Evolutionary conservation across 2,113 vertebrate genomes (phyloP).

Genomic region (Paralichthys olivaceus): DNA sequence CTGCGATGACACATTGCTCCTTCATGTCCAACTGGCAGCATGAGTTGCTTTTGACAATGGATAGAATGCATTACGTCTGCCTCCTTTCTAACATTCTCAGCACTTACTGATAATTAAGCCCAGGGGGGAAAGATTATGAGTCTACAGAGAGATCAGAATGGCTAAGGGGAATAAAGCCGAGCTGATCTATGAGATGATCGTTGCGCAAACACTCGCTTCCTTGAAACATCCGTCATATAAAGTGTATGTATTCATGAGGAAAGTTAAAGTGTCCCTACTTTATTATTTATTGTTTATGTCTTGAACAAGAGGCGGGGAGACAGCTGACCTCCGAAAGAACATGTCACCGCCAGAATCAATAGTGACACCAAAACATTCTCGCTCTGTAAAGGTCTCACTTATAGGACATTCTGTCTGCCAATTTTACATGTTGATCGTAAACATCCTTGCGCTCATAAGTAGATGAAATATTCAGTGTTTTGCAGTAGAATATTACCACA

Average conservation of each 20-base stretch:
- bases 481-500: not conserved
- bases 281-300: not conserved
- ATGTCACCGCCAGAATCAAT: not conserved
- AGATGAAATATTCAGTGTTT: conserved; percentile 22
- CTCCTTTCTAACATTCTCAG: conserved; percentile 70
- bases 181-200: conserved; percentile 31
- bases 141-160: conserved; percentile 34
- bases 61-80: conserved; percentile 70
- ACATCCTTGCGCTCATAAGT: not conserved
- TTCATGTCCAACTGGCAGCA: conserved; percentile 7
- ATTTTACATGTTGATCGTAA: conserved; percentile 15
- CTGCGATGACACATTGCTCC: not conserved
- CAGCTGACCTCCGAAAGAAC: not conserved
- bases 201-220: conserved; percentile 26
- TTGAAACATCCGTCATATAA: not conserved
- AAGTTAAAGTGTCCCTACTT: not conserved
- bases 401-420: not conserved
- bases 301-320: not conserved
- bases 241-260: not conserved
- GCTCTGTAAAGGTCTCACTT: not conserved
- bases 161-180: conserved; percentile 31
- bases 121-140: conserved; percentile 46
- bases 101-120: conserved; percentile 80
- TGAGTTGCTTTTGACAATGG: conserved; percentile 42
- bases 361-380: not conserved